phyloP scores from a whole-genome alignment of 2,797 vertebrate genomes.

The Platalea minor region DNA sequence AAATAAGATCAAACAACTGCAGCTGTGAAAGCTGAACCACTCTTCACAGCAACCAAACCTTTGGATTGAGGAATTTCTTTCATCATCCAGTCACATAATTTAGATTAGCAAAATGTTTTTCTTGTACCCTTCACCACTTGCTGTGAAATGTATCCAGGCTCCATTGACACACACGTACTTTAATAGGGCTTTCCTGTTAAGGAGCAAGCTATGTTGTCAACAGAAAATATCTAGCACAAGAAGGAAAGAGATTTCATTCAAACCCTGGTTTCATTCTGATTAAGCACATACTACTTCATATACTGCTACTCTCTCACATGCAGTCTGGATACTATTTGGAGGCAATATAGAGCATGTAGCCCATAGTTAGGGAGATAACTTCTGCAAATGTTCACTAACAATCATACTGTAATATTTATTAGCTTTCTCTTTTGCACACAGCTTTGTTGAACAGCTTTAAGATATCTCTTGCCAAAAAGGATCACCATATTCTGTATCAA shows the following conservation, averaged over 20 bases:
- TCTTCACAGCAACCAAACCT: not conserved
- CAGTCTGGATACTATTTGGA: not conserved
- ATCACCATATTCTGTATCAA: not conserved
- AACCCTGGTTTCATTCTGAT: not conserved
- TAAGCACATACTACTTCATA: not conserved
- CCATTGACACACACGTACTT: not conserved
- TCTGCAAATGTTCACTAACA: not conserved
- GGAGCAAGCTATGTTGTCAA: not conserved
- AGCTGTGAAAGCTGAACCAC: not conserved
- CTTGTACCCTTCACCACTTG: not conserved
- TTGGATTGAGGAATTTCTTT: not conserved
- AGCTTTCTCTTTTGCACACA: not conserved
- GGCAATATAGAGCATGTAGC: not conserved
- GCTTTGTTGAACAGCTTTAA: constrained; percentile 59
- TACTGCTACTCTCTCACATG: not conserved
- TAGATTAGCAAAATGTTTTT: not conserved
- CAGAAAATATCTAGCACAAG: not conserved
- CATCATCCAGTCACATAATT: not conserved
- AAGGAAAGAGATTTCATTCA: not conserved
- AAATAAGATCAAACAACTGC: not conserved
- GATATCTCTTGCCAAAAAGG: constrained; percentile 57
- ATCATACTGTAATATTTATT: not conserved
- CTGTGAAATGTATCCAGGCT: not conserved
- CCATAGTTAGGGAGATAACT: not conserved
- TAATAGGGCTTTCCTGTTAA: not conserved